A percentile compares a stretch with the other conserved stretches of the same genome.
These are phyloP conservation scores for Rhinogobio ventralis DNA, from an alignment of 2,797 vertebrate species.

Conservation along the genomic window DNA sequence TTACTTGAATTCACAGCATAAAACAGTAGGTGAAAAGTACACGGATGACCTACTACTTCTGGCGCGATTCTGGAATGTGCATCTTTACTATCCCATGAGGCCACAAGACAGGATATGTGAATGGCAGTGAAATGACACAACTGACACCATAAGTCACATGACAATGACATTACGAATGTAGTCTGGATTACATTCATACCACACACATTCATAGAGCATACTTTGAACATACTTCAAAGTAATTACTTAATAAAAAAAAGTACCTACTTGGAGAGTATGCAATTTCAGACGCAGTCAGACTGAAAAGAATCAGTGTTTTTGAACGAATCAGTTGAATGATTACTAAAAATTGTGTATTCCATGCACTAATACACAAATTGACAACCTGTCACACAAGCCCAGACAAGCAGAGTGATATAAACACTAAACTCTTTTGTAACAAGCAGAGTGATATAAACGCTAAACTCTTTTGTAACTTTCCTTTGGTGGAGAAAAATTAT, in stretches of 20 bases:
- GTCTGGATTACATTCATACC: background rate
- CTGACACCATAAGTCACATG: background rate
- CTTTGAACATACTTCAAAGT: too few species aligned
- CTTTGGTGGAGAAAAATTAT: background rate
- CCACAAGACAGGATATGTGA: background rate
- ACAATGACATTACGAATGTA: background rate
- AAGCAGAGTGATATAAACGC: background rate
- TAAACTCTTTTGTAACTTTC: background rate
- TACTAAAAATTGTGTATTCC: background rate
- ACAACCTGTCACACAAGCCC: background rate
- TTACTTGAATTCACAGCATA: background rate
- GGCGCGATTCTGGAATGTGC: background rate
- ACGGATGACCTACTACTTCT: background rate
- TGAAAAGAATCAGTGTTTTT: background rate
- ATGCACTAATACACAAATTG: background rate
- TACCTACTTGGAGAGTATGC: background rate
- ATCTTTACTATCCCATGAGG: background rate
- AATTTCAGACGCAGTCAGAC: background rate
- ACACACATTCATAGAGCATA: background rate
- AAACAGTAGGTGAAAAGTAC: background rate
- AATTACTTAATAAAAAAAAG: background rate
- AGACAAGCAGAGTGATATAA: background rate
- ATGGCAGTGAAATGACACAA: background rate
- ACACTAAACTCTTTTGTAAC: background rate
- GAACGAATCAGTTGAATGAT: background rate